Percentiles rank a stretch among this genome's conserved stretches.
Evolutionary conservation across 2,797 vertebrate species (phyloP).

Genomic region (Vireo griseus): DNA sequence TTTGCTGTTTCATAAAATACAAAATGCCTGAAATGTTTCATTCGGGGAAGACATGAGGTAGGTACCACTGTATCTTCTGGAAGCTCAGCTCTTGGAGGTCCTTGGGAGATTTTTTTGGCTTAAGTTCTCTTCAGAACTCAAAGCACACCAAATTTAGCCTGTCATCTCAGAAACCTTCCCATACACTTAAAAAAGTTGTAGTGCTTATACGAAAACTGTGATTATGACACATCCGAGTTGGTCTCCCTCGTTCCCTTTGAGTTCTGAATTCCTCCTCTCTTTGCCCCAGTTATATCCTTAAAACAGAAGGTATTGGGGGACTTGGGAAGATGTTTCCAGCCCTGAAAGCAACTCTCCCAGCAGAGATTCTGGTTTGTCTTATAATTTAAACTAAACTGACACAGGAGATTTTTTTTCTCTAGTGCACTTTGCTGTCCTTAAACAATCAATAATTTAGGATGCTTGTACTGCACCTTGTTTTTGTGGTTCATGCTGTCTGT

Average conservation of each 20-base stretch:
- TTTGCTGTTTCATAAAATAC: neutral
- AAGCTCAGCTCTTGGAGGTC: neutral
- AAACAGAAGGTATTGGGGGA: neutral
- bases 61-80: neutral
- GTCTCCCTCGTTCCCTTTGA: neutral
- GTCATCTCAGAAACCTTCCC: neutral
- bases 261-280: neutral
- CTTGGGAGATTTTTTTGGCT: neutral
- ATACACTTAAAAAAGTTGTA: neutral
- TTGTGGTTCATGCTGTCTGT: neutral
- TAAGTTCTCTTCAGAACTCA: neutral
- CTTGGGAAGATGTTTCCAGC: neutral
- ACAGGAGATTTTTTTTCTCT: neutral
- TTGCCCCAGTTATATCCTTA: constrained; percentile 1
- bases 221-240: neutral
- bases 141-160: neutral
- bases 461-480: neutral
- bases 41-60: neutral
- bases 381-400: neutral
- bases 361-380: neutral
- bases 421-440: neutral
- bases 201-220: neutral
- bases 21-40: neutral
- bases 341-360: neutral
- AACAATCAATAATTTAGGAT: neutral